These are phyloP conservation scores for Trichacis sp. DNA, from an alignment of 2,888 invertebrate genomes.

Conservation along the genomic window DNA sequence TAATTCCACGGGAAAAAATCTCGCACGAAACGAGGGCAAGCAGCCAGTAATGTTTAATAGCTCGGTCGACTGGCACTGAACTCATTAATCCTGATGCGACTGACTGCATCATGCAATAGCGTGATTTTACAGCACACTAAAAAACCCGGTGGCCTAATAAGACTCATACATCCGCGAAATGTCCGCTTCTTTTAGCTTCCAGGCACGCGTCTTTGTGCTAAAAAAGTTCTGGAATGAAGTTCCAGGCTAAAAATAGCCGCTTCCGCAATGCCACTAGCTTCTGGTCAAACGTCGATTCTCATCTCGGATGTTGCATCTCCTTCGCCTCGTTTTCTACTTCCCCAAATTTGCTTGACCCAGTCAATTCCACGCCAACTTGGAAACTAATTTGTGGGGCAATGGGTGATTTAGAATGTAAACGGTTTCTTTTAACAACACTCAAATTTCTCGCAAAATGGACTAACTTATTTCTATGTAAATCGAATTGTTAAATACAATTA, in stretches of 20 bases:
- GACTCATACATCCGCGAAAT: constrained; percentile 17
- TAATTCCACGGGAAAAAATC: constrained; percentile 4
- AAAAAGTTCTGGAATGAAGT: constrained; percentile 39
- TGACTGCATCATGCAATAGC: constrained; percentile 43
- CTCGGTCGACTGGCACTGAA: constrained; percentile 37
- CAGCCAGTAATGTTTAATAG: constrained; percentile 29
- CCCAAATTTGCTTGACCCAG: background rate
- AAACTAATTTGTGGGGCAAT: too few species aligned
- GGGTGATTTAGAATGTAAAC: too few species aligned
- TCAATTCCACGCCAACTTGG: too few species aligned
- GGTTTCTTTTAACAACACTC: too few species aligned
- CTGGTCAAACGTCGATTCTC: constrained; percentile 14
- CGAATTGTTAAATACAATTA: too few species aligned
- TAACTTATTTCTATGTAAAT: too few species aligned
- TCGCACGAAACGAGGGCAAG: constrained; percentile 12
- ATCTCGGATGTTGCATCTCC: background rate
- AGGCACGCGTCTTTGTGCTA: constrained; percentile 37
- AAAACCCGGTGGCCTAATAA: constrained; percentile 30
- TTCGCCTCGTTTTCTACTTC: background rate
- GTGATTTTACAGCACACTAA: constrained; percentile 30
- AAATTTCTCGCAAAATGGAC: too few species aligned
- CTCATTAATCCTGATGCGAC: constrained; percentile 43
- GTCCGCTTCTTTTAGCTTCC: constrained; percentile 19
- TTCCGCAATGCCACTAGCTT: constrained; percentile 16
- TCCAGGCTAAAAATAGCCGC: constrained; percentile 31